Percentiles rank a stretch among this genome's conserved stretches.
phyloP scores from a whole-genome alignment of 35 echinoderm and acorn worm species.

The Ophiothrix spiculata region DNA sequence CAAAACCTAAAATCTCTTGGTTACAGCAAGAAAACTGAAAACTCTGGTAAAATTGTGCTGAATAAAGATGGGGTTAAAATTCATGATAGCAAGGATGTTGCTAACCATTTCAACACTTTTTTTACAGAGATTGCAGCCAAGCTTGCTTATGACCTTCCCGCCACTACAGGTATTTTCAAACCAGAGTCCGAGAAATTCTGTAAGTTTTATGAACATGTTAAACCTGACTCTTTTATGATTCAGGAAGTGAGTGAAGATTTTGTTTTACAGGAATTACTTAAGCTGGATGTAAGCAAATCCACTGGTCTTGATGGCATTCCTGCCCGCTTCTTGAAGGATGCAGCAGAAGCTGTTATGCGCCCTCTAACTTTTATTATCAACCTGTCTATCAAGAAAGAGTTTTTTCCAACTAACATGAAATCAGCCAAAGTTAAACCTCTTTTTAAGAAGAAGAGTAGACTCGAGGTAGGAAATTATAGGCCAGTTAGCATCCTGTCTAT shows the following conservation, averaged over 20 bases:
- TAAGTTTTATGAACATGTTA: not conserved
- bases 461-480: slow-evolving; percentile 12
- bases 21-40: not conserved
- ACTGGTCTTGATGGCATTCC: slow-evolving; percentile 7
- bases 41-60: not conserved
- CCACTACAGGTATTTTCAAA: not conserved
- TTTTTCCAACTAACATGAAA: slow-evolving; percentile 14
- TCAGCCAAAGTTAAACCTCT: slow-evolving; percentile 18
- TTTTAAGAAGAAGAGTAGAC: slow-evolving; percentile 22
- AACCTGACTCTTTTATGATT: not conserved
- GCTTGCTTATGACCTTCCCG: not conserved
- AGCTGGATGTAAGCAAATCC: not conserved
- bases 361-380: slow-evolving; percentile 26
- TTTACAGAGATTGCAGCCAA: slow-evolving; percentile 4
- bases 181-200: not conserved
- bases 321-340: slow-evolving; percentile 8
- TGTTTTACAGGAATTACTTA: not conserved
- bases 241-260: slow-evolving; percentile 1
- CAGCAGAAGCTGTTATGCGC: not conserved
- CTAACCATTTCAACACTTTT: not conserved
- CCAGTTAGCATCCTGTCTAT: not conserved
- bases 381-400: not conserved
- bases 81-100: slow-evolving; percentile 3
- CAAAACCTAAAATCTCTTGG: not conserved
- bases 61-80: not conserved